Evolutionary conservation across 2,888 invertebrate genomes (phyloP).

Genomic region (Cylloceria caligata): DNA sequence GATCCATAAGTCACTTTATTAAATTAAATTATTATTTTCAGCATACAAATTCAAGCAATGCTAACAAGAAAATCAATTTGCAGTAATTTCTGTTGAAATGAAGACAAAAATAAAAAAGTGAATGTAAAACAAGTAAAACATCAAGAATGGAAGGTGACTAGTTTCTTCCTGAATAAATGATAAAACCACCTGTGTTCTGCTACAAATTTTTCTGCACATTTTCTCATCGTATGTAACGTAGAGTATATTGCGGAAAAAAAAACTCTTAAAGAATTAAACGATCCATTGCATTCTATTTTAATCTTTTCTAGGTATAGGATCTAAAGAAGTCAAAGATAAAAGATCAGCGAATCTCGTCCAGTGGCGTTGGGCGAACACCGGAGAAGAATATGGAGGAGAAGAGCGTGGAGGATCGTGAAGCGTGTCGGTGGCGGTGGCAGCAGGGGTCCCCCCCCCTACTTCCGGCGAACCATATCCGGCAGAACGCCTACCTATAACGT

Average conservation of each 20-base stretch:
- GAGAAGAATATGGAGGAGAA: conserved; percentile 33
- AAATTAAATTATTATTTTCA: neutral
- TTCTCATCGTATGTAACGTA: neutral
- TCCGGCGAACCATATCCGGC: conserved; percentile 84
- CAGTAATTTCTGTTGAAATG: neutral
- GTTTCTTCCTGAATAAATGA: neutral
- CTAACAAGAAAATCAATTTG: neutral
- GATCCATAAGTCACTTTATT: neutral
- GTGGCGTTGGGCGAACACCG: conserved; percentile 52
- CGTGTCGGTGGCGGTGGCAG: conserved; percentile 82
- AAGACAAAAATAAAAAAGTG: no score
- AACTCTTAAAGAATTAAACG: neutral
- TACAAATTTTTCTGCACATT: neutral
- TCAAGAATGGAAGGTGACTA: no score
- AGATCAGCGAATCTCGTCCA: conserved; percentile 75
- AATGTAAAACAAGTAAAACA: no score
- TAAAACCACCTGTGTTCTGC: neutral
- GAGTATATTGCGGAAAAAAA: neutral
- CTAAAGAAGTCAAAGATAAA: conserved; percentile 67
- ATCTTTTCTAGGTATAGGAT: conserved; percentile 36
- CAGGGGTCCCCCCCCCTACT: conserved; percentile 83
- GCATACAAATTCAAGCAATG: neutral
- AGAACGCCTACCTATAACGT: conserved; percentile 79
- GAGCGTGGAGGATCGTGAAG: conserved; percentile 78
- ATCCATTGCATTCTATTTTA: conserved; percentile 29